Percentiles rank a stretch among this genome's conserved stretches.
Evolutionary conservation across 2,888 invertebrate genomes (phyloP).

Genomic region (Anaspis maculata): DNA sequence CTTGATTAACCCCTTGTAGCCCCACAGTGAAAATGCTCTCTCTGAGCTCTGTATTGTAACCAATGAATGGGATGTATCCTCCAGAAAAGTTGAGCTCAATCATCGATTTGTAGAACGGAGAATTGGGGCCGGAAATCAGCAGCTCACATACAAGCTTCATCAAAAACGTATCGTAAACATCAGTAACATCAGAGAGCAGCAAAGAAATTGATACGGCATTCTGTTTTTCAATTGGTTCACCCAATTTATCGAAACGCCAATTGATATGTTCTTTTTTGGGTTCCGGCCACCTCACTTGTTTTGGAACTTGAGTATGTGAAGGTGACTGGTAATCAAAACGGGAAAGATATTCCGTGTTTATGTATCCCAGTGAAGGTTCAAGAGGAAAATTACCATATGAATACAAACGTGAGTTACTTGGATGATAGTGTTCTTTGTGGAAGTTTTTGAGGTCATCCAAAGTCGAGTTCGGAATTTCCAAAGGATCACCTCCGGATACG

Average conservation of each 20-base stretch:
- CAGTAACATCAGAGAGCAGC: constrained; percentile 69
- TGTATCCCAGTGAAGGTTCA: constrained; percentile 63
- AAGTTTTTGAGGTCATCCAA: constrained; percentile 74
- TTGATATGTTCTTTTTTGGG: constrained; percentile 55
- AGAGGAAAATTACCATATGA: constrained; percentile 88
- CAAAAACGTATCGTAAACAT: constrained; percentile 69
- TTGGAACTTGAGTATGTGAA: constrained; percentile 59
- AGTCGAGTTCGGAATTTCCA: constrained; percentile 74
- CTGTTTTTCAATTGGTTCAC: constrained; percentile 72
- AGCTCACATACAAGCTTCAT: constrained; percentile 69
- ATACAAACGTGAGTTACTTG: constrained; percentile 82
- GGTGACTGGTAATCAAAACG: constrained; percentile 52
- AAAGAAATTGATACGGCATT: constrained; percentile 74
- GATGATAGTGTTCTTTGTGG: constrained; percentile 82
- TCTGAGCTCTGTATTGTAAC: constrained; percentile 61
- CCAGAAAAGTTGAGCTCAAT: constrained; percentile 86
- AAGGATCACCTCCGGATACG: constrained; percentile 84
- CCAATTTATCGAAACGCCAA: constrained; percentile 73
- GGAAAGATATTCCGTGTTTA: constrained; percentile 65
- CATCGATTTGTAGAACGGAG: constrained; percentile 82
- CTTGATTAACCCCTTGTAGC: constrained; percentile 69
- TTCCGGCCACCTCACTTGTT: constrained; percentile 65
- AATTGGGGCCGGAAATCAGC: constrained; percentile 78
- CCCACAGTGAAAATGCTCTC: constrained; percentile 82
- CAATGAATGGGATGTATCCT: constrained; percentile 76